Percentiles rank a stretch among this genome's conserved stretches.
phyloP scores from a whole-genome alignment of 2,797 vertebrate species.

The Semotilus atromaculatus region DNA sequence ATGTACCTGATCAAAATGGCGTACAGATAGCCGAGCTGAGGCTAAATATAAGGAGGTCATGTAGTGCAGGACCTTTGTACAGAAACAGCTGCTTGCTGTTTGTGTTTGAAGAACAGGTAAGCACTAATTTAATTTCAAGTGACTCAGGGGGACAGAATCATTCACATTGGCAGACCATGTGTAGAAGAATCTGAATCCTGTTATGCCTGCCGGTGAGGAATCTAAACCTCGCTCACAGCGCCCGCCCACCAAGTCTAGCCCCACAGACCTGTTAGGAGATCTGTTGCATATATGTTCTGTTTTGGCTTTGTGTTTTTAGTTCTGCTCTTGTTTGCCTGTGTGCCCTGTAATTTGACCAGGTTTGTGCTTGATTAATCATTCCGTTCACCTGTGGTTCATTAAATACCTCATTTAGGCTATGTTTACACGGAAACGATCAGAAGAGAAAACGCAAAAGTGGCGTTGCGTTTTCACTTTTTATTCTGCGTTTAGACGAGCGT shows the following conservation, averaged over 20 bases:
- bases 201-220: constrained; percentile 29
- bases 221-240: constrained; percentile 9
- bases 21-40: constrained; percentile 32
- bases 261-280: constrained; percentile 25
- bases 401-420: too few species aligned
- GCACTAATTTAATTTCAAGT: constrained; percentile 61
- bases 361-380: background rate
- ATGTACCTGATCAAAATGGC: constrained; percentile 39
- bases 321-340: background rate
- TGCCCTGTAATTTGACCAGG: background rate
- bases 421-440: too few species aligned
- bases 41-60: constrained; percentile 61
- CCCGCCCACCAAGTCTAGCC: constrained; percentile 6
- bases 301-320: background rate
- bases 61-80: constrained; percentile 56
- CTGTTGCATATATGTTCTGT: too few species aligned
- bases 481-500: too few species aligned
- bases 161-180: constrained; percentile 18
- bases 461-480: too few species aligned
- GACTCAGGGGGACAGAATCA: constrained; percentile 26
- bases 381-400: too few species aligned
- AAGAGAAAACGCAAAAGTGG: too few species aligned
- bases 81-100: constrained; percentile 57
- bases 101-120: constrained; percentile 56
- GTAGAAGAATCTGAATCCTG: constrained; percentile 41